Evolutionary conservation across 1,140 invertebrate genomes (phyloP), one percentile per base, ranked within the genome.

Genomic region (Leptopilina clavipes): DNA sequence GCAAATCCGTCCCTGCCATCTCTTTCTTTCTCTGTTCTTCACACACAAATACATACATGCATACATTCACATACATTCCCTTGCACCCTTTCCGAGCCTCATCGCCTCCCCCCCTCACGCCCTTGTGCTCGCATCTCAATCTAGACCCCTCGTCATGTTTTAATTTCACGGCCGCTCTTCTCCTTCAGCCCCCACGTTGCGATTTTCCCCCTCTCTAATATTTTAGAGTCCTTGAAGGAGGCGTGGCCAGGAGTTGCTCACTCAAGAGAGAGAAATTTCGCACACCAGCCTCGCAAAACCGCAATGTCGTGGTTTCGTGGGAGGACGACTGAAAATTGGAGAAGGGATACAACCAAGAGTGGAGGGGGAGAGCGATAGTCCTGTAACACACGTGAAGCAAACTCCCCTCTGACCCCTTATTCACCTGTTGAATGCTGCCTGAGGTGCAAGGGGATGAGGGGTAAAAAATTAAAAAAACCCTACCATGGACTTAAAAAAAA

Each of bases 141-240:
- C 87, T 86, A 79, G 83, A 83, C 83, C 83, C 82, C 84, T 87
- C 86, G 86, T 88, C 88, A 87, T 88, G 86, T 88, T 89, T 89
- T 88, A 88, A 89, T 89, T 88, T 88, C 88, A 89, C 86, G 88
- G 87, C 84, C 84, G 80, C 81, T 81, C 82, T 82, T 83, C 77
- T 82, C 80, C 80, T 82, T 82, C 76, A 76, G 75, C 79, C 78
- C 25, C 59, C 74, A 80, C 73, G 71, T 80, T 70, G 75, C 59
- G 5, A 65, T n/a, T 44, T 76, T 74, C 81, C 79, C 81, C 80
- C 81, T 80, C 81, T 80, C n/a, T n/a, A n/a, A 59, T 6, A 8
- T 40, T 0, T 78, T 79, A 73, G 72, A 80, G 77, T 76, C 76
- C 76, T 74, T 71, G 78, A 54, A 79, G 79, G 54, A 77, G 80